Conservation (phyloP, 2,888 invertebrate genomes). For the Drosophila anomalipes region DNA sequence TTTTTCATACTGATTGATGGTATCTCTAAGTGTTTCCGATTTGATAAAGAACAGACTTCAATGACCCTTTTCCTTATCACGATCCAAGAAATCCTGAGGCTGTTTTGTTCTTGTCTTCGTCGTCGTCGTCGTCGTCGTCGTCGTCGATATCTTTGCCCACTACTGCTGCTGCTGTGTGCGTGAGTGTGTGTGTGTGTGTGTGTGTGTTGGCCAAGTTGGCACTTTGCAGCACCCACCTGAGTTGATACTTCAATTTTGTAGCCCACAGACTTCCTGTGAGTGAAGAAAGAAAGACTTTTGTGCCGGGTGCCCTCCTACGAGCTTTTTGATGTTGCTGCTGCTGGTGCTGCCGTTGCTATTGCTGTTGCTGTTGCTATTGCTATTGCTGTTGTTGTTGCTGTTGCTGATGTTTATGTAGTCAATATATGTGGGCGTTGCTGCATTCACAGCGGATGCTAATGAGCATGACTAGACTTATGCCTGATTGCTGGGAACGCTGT, state of each 20-base stretch:
- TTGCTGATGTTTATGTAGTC: conserved; percentile 31
- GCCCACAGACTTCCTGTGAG: conserved; percentile 75
- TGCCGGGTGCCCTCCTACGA: conserved; percentile 58
- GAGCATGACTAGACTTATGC: conserved; percentile 77
- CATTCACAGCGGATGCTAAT: conserved; percentile 75
- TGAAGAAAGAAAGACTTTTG: conserved; percentile 68
- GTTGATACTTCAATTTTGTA: conserved; percentile 52
- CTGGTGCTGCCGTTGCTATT: conserved; percentile 13
- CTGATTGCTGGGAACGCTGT: conserved; percentile 42
- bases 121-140: too few species aligned
- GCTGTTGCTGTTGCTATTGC: background rate
- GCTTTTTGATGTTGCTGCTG: conserved; percentile 31
- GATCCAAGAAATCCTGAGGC: conserved; percentile 26
- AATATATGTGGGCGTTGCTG: conserved; percentile 67
- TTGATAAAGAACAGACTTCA: conserved; percentile 30
- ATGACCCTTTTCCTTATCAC: conserved; percentile 31
- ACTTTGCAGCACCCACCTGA: conserved; percentile 63
- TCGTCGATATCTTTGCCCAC: conserved; percentile 31
- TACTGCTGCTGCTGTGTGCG: background rate
- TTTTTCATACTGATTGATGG: conserved; percentile 39
- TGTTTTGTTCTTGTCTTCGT: conserved; percentile 3
- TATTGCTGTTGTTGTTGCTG: conserved; percentile 13
- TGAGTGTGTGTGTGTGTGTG: background rate
- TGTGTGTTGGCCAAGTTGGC: conserved; percentile 31
- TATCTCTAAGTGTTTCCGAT: conserved; percentile 70